phyloP scores from a whole-genome alignment of 92 coral and sea anemone species.

The Heteractis magnifica region DNA sequence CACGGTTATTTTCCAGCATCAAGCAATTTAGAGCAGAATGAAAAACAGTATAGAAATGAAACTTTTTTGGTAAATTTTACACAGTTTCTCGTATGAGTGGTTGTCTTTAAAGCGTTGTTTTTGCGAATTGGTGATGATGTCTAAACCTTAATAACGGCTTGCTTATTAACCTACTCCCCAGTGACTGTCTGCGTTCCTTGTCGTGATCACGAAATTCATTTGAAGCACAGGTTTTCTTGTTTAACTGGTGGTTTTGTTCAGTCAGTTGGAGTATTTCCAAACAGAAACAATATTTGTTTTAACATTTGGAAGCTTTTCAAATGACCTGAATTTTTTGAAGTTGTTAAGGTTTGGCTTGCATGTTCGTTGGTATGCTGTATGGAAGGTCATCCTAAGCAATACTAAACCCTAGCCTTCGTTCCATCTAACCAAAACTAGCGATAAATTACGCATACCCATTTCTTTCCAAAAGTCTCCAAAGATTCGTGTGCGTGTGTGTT shows the following conservation, averaged over 20 bases:
- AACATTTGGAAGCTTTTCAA: slow-evolving; percentile 2
- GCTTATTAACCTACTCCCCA: neutral
- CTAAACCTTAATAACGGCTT: slow-evolving; percentile 1
- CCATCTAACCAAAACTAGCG: neutral
- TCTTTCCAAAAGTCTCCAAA: neutral
- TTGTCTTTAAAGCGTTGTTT: neutral
- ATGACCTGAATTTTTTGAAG: neutral
- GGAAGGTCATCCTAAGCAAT: slow-evolving; percentile 2
- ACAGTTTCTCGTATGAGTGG: neutral
- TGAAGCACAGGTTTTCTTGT: neutral
- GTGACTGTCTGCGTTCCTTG: neutral
- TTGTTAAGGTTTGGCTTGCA: neutral
- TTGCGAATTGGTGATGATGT: neutral
- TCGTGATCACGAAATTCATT: neutral
- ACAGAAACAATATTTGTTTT: neutral
- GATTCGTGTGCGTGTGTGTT: neutral
- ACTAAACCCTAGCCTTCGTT: neutral
- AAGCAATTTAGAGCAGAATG: too few species aligned
- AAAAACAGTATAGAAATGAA: too few species aligned
- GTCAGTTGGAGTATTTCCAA: slow-evolving; percentile 5
- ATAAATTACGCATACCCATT: neutral
- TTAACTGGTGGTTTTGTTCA: neutral
- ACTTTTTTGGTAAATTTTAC: too few species aligned
- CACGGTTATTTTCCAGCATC: too few species aligned
- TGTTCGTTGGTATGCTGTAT: neutral